Evolutionary conservation across 2,888 invertebrate genomes (phyloP).

Genomic region (Drosophila hawaiiensis): DNA sequence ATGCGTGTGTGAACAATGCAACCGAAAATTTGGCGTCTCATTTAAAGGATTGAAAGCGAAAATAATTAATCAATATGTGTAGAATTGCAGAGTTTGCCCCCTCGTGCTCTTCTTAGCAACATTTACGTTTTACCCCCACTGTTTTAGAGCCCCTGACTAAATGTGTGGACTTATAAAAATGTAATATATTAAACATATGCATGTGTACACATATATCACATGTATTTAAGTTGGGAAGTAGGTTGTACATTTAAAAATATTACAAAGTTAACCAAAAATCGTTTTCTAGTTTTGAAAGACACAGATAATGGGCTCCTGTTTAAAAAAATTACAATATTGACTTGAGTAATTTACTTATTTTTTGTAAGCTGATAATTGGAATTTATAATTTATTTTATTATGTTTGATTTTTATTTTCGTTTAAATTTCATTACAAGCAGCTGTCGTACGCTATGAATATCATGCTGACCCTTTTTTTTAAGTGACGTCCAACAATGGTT

Average conservation of each 20-base stretch:
- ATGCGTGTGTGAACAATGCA: conserved; percentile 17
- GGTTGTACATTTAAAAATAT: neutral
- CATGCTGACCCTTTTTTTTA: conserved; percentile 21
- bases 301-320: neutral
- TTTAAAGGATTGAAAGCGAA: neutral
- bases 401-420: neutral
- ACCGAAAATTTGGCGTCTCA: conserved; percentile 16
- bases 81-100: conserved; percentile 38
- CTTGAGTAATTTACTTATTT: neutral
- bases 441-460: neutral
- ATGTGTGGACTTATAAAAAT: neutral
- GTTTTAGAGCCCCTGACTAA: neutral
- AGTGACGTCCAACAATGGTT: conserved; percentile 45
- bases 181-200: neutral
- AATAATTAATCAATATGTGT: neutral
- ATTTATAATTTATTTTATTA: neutral
- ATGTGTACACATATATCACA: neutral
- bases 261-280: neutral
- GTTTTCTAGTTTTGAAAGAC: neutral
- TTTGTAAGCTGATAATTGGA: neutral
- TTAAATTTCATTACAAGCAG: neutral
- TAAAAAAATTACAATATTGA: neutral
- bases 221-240: neutral
- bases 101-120: neutral
- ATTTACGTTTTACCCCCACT: neutral